Evolutionary conservation across 2,113 vertebrate species (phyloP), one percentile per base, ranked within the genome.

Genomic region (Scatophagus argus): DNA sequence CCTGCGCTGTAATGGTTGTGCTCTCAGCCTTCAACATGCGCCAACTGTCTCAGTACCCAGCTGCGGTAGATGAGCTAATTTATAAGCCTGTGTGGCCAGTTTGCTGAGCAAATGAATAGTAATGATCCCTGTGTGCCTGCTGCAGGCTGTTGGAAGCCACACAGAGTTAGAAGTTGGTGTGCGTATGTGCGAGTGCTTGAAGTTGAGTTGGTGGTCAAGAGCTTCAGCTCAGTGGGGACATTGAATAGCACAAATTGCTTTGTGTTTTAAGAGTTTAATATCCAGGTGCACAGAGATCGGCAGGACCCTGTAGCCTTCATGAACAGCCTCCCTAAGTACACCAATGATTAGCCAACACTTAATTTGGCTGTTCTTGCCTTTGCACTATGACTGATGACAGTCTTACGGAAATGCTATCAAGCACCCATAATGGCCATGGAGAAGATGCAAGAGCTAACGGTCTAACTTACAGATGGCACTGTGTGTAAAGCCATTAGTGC

Each of bases 21-120:
- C 71, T 84, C 77, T 74, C 77, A 4, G 77, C 74, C 52, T 78
- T 59, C 63, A 70, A 79, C 87, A 74, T 88, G 79, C 52, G 63
- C 84, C 84, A 81, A 84, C 84, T 84, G 88, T 87, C 83, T 91
- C 67, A 25, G 84, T 78, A 64, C 84, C 78, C 89, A 87, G 77
- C 89, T 91, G 87, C 44, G 52, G 71, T 83, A 83, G 87, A 88
- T 82, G 82, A 88, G 80, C 83, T 91, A 77, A 90, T 91, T 90
- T 83, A 91, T 79, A 86, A 88, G 78, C 79, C 87, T 77, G 88
- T 82, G 89, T 87, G 83, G 88, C 86, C 89, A 88, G 86, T 92
- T 89, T 91, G 69, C 83, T 86, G 84, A 91, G 89, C 89, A 94
- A 94, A 94, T 94, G 91, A 94, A 89, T 91, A 91, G 82, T 88